Percentiles rank a stretch among this genome's conserved stretches.
phyloP scores from a whole-genome alignment of 1,140 invertebrate species.

The Cyphomyrmex costatus region DNA sequence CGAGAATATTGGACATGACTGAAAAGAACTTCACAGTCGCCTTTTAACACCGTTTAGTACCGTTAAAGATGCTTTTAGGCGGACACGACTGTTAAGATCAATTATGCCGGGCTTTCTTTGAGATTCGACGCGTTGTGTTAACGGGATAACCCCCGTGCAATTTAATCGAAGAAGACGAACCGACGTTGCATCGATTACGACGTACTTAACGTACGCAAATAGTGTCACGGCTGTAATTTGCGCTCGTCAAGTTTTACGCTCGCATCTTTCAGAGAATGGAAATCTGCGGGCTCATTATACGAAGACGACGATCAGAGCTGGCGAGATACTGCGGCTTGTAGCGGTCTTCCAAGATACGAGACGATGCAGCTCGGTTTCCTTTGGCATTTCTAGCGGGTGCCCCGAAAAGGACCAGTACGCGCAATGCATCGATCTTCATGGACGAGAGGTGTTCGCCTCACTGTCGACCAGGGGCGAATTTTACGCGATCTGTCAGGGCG shows the following conservation, averaged over 20 bases:
- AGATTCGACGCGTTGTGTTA: conserved; percentile 47
- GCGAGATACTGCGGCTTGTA: conserved; percentile 85
- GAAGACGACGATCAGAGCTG: conserved; percentile 85
- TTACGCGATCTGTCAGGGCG: conserved; percentile 84
- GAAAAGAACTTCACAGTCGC: conserved; percentile 17
- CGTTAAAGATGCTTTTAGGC: conserved; percentile 59
- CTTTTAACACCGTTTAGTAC: conserved; percentile 32
- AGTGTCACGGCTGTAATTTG: conserved; percentile 4
- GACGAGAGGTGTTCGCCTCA: conserved; percentile 84
- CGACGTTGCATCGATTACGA: conserved; percentile 14
- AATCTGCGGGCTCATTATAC: conserved; percentile 86
- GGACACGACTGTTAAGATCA: conserved; percentile 36
- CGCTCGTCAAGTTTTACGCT: background rate
- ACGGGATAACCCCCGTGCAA: conserved; percentile 24
- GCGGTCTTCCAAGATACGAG: conserved; percentile 87
- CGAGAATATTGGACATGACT: conserved; percentile 1
- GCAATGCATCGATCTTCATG: conserved; percentile 85
- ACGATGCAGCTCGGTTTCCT: conserved; percentile 82
- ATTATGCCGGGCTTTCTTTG: conserved; percentile 37
- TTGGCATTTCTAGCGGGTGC: conserved; percentile 82
- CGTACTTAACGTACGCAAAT: background rate
- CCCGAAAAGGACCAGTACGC: conserved; percentile 86
- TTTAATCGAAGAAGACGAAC: conserved; percentile 3
- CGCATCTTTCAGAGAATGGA: conserved; percentile 81
- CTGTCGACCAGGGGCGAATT: conserved; percentile 84